Conservation (phyloP, 1,140 invertebrate species). For the Drosophila bipectinata region DNA sequence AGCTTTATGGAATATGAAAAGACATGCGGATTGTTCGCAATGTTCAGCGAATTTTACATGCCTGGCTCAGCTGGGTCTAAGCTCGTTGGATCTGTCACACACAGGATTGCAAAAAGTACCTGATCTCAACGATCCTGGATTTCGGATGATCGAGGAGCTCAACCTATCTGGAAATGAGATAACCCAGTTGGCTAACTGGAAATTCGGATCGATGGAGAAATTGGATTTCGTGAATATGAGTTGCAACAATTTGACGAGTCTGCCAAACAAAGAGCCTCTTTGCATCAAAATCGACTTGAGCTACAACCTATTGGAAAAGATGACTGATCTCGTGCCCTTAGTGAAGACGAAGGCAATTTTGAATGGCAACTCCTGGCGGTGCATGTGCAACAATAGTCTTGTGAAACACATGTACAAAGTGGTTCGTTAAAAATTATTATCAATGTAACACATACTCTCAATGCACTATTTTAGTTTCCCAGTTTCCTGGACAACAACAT, state of each 20-base stretch:
- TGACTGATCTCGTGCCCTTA: constrained; percentile 5
- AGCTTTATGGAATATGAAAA: background rate
- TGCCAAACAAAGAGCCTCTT: background rate
- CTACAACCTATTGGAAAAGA: constrained; percentile 22
- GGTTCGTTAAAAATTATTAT: background rate
- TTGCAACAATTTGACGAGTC: constrained; percentile 4
- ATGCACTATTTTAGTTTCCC: background rate
- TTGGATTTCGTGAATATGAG: background rate
- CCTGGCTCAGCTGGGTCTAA: background rate
- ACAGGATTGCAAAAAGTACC: constrained; percentile 9
- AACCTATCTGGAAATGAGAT: constrained; percentile 32
- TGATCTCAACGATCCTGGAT: background rate
- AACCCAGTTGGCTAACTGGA: background rate
- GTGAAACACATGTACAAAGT: background rate
- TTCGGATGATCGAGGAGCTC: background rate
- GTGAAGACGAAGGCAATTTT: background rate
- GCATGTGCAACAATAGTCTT: background rate
- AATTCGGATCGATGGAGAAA: background rate
- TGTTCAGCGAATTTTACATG: background rate
- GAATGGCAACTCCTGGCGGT: constrained; percentile 1
- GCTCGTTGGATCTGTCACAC: constrained; percentile 1
- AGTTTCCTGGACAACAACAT: background rate
- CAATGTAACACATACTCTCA: background rate
- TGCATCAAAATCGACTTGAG: constrained; percentile 1
- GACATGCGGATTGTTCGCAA: background rate